Percentiles rank a stretch among this genome's conserved stretches.
These are phyloP conservation scores for Ageneiosus marmoratus DNA, from an alignment of 2,113 vertebrate genomes.

Conservation along the genomic window DNA sequence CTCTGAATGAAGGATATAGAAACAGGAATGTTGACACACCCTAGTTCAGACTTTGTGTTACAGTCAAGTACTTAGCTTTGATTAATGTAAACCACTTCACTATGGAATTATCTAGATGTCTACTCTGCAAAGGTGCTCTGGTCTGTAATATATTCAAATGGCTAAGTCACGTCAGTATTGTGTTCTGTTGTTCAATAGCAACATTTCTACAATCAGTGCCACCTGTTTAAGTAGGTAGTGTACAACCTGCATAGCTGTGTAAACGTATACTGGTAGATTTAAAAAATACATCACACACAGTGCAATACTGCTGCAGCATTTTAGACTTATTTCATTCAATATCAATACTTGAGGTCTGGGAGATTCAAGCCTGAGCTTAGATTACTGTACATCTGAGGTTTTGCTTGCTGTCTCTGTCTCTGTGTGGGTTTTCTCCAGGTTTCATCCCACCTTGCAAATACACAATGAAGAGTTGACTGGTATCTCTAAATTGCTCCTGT, in stretches of 20 bases:
- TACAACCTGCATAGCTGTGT: not conserved
- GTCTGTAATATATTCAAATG: no score
- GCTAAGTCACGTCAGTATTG: no score
- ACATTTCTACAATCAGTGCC: not conserved
- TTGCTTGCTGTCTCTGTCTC: not conserved
- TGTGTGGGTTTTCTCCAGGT: not conserved
- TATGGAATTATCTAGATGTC: not conserved
- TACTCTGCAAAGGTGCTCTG: not conserved
- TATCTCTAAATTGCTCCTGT: not conserved
- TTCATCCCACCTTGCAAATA: not conserved
- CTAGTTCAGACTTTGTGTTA: conserved; percentile 18
- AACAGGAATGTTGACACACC: conserved; percentile 42
- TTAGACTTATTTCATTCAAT: not conserved
- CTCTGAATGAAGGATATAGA: conserved; percentile 28
- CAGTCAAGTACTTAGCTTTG: conserved; percentile 25
- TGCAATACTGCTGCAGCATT: not conserved
- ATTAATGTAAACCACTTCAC: conserved; percentile 26
- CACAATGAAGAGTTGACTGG: not conserved
- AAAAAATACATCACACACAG: not conserved
- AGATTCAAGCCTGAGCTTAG: not conserved
- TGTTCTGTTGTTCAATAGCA: no score
- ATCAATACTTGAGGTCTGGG: not conserved
- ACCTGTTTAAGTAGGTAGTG: not conserved
- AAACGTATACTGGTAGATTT: not conserved
- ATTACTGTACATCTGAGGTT: not conserved